Conservation (phyloP, 2,888 invertebrate species). For the Lasioglossum vierecki region DNA sequence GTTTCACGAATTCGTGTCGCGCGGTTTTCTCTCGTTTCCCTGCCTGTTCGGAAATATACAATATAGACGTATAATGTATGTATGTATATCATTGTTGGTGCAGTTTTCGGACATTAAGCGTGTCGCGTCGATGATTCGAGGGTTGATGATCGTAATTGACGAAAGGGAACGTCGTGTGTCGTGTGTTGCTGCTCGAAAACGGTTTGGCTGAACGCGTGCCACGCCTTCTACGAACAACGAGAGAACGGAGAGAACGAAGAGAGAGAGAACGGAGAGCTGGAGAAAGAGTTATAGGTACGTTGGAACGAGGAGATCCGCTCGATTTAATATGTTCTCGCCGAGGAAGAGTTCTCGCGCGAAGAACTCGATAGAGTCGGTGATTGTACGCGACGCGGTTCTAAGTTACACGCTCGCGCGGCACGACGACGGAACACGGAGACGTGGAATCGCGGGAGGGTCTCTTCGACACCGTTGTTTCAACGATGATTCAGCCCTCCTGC, state of each 20-base stretch:
- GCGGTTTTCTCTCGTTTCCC: background rate
- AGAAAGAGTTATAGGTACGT: background rate
- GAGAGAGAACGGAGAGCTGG: background rate
- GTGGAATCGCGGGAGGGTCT: background rate
- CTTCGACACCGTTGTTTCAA: background rate
- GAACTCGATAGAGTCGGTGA: constrained; percentile 3
- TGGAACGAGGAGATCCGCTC: constrained; percentile 1
- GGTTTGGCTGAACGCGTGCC: background rate
- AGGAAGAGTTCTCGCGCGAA: background rate
- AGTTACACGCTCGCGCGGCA: constrained; percentile 12
- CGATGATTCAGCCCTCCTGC: background rate
- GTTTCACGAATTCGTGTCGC: background rate
- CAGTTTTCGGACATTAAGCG: constrained; percentile 17
- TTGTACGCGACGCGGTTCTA: constrained; percentile 10
- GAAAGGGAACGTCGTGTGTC: constrained; percentile 60
- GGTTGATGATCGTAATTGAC: constrained; percentile 68
- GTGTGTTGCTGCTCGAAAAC: background rate
- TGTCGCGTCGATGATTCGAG: constrained; percentile 17
- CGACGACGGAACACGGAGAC: background rate
- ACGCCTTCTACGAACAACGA: background rate
- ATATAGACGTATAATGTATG: background rate
- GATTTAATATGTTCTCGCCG: constrained; percentile 6
- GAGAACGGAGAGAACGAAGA: background rate
- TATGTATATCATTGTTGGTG: background rate
- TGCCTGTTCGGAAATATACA: background rate